Conservation (phyloP, 2,888 invertebrate genomes). For the Harpalus rufipes region DNA sequence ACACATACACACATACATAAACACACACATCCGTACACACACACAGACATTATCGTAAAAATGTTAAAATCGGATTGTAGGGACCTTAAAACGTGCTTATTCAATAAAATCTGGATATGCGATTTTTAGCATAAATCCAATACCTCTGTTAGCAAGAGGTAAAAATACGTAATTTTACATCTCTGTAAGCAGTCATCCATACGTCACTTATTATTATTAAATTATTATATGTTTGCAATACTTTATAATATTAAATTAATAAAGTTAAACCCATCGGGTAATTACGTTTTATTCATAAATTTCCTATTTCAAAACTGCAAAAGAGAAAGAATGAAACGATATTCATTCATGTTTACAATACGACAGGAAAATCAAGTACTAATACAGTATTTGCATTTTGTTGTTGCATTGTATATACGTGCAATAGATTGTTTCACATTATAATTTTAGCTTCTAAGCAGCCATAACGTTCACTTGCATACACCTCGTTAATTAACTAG, state of each 20-base stretch:
- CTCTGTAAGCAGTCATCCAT: too few species aligned
- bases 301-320: not conserved
- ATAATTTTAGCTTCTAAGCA: conserved; percentile 30
- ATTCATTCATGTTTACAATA: conserved; percentile 4
- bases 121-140: too few species aligned
- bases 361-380: not conserved
- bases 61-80: too few species aligned
- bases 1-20: too few species aligned
- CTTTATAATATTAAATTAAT: too few species aligned
- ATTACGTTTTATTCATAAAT: conserved; percentile 7
- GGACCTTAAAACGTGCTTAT: too few species aligned
- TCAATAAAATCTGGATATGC: too few species aligned
- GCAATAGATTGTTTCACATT: not conserved
- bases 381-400: conserved; percentile 10
- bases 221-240: not conserved
- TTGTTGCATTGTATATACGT: not conserved
- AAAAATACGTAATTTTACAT: too few species aligned
- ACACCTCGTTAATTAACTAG: conserved; percentile 9
- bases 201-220: too few species aligned
- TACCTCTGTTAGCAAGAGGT: too few species aligned
- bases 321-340: conserved; percentile 4
- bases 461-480: conserved; percentile 10
- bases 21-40: too few species aligned
- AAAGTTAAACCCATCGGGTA: not conserved
- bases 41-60: too few species aligned